Conservation (phyloP, 2,888 invertebrate genomes). For the Hypomecis punctinalis region DNA sequence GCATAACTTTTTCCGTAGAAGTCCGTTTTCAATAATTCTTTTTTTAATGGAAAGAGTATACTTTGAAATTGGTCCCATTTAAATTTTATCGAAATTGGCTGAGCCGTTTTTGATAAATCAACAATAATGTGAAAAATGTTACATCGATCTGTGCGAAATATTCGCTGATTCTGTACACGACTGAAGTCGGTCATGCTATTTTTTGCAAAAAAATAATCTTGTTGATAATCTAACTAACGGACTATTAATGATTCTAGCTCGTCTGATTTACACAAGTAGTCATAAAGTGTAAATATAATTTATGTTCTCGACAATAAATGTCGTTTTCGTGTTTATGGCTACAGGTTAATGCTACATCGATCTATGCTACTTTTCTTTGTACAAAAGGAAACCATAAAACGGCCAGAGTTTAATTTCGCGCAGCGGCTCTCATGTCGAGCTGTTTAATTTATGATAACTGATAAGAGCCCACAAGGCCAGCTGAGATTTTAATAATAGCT, state of each 20-base stretch:
- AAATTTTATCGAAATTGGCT: no score
- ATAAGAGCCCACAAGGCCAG: conserved; percentile 28
- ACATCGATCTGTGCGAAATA: no score
- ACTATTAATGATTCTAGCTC: conserved; percentile 6
- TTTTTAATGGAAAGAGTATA: no score
- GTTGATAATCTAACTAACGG: no score
- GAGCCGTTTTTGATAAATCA: no score
- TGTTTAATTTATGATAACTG: conserved; percentile 34
- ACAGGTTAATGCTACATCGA: conserved; percentile 15
- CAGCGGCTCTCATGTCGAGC: conserved; percentile 28
- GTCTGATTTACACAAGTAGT: conserved; percentile 10
- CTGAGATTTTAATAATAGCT: conserved; percentile 31
- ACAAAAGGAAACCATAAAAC: conserved; percentile 24
- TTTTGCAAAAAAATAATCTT: no score
- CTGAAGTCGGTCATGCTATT: no score
- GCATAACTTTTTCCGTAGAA: no score
- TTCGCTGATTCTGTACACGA: no score
- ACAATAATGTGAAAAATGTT: no score
- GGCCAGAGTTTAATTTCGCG: conserved; percentile 28
- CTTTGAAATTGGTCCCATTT: no score
- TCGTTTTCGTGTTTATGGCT: conserved; percentile 26
- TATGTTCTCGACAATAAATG: conserved; percentile 11
- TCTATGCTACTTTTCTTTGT: conserved; percentile 10
- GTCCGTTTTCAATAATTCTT: no score
- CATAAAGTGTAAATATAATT: conserved; percentile 2